Percentiles rank a stretch among this genome's conserved stretches.
These are phyloP conservation scores for Syrista parreyssii DNA, from an alignment of 2,888 invertebrate species.

Conservation along the genomic window DNA sequence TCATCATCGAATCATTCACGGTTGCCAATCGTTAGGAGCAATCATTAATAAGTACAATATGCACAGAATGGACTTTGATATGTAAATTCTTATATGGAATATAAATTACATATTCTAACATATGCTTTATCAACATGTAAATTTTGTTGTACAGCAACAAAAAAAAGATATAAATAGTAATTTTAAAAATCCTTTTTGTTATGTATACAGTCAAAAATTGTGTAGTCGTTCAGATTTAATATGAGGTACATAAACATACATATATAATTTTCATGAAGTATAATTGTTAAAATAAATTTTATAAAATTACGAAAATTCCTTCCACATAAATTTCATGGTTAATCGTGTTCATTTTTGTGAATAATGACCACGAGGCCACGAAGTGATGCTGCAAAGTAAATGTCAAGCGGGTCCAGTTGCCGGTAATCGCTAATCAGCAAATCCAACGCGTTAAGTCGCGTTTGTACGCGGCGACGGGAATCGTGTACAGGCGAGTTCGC, in stretches of 20 bases:
- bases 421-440: slow-evolving; percentile 6
- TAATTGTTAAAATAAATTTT: neutral
- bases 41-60: neutral
- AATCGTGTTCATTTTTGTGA: neutral
- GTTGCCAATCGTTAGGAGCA: neutral
- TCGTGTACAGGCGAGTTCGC: slow-evolving; percentile 1
- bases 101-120: neutral
- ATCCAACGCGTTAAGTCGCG: neutral
- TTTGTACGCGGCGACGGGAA: neutral
- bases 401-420: slow-evolving; percentile 14
- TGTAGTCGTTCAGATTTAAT: neutral
- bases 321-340: neutral
- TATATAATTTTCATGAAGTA: neutral
- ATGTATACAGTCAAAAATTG: neutral
- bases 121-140: neutral
- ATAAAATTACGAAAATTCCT: neutral
- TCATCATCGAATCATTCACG: neutral
- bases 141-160: neutral
- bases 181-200: neutral
- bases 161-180: neutral
- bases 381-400: slow-evolving; percentile 23
- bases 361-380: slow-evolving; percentile 9
- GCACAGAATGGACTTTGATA: no score
- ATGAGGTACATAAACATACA: neutral
- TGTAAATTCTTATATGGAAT: neutral